Evolutionary conservation across 2,113 vertebrate genomes (phyloP).

Genomic region (Gymnarchus niloticus): DNA sequence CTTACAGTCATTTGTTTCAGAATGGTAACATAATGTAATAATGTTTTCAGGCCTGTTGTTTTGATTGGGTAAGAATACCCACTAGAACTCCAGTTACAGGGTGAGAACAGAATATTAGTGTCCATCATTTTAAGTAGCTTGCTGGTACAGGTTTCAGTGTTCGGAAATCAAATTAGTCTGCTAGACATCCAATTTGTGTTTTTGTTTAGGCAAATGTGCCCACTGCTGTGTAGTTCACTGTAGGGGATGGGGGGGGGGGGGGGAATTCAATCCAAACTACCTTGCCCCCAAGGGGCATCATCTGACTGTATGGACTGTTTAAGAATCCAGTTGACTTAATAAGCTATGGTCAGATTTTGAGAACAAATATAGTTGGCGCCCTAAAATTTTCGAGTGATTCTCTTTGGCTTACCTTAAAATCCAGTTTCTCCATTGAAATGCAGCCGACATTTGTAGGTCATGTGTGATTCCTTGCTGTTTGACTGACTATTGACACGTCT

Average conservation of each 20-base stretch:
- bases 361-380: neutral
- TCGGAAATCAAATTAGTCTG: conserved; percentile 66
- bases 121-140: conserved; percentile 64
- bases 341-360: neutral
- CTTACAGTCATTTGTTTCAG: conserved; percentile 60
- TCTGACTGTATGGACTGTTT: neutral
- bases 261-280: conserved; percentile 11
- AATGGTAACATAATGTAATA: conserved; percentile 71
- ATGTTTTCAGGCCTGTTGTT: conserved; percentile 64
- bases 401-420: neutral
- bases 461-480: conserved; percentile 39
- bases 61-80: conserved; percentile 66
- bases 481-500: conserved; percentile 81
- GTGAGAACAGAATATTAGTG: conserved; percentile 65
- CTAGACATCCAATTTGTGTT: conserved; percentile 71
- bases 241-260: conserved; percentile 1
- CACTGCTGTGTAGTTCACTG: conserved; percentile 46
- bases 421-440: neutral
- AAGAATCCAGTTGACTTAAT: neutral
- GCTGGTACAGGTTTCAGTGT: conserved; percentile 66
- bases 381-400: neutral
- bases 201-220: conserved; percentile 66
- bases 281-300: neutral
- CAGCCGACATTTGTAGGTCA: neutral
- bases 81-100: conserved; percentile 57